A percentile compares a stretch with the other conserved stretches of the same genome.
Evolutionary conservation across 1,140 invertebrate species (phyloP).

Genomic region (Bombyx mandarina): DNA sequence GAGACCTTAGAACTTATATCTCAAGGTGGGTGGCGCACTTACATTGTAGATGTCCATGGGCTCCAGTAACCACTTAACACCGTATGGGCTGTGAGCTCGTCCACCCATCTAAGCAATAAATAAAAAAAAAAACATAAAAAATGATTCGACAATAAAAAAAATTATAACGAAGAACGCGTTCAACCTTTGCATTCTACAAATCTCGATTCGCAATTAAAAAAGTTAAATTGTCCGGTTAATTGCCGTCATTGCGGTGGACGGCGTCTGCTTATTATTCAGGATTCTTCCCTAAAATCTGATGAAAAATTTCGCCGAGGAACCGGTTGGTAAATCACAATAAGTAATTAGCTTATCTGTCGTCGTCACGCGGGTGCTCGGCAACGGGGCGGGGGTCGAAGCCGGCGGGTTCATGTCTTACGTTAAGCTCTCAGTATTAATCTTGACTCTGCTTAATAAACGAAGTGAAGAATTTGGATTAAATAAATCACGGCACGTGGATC

Average conservation of each 20-base stretch:
- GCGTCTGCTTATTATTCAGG: conserved; percentile 42
- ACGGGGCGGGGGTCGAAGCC: conserved; percentile 14
- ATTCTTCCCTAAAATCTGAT: conserved; percentile 35
- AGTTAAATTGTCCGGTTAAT: conserved; percentile 63
- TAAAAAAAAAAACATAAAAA: no score
- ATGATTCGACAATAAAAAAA: conserved; percentile 13
- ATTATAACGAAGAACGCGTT: conserved; percentile 33
- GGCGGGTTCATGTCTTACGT: conserved; percentile 32
- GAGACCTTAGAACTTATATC: no score
- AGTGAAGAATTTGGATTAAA: conserved; percentile 36
- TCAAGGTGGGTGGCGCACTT: no score
- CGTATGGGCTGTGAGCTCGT: no score
- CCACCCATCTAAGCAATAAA: no score
- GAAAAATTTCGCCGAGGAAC: conserved; percentile 35
- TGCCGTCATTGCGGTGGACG: conserved; percentile 49
- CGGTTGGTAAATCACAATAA: conserved; percentile 47
- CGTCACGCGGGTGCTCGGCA: conserved; percentile 29
- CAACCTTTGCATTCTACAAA: conserved; percentile 43
- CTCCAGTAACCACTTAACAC: no score
- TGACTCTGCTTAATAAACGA: conserved; percentile 41
- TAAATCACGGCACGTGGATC: conserved; percentile 30
- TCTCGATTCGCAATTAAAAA: conserved; percentile 61
- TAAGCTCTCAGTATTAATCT: conserved; percentile 41
- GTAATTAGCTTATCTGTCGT: conserved; percentile 55
- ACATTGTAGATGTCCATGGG: no score